Base-by-base conservation (phyloP, 2,888 invertebrate genomes). In the Ophonus ardosiacus region DNA sequence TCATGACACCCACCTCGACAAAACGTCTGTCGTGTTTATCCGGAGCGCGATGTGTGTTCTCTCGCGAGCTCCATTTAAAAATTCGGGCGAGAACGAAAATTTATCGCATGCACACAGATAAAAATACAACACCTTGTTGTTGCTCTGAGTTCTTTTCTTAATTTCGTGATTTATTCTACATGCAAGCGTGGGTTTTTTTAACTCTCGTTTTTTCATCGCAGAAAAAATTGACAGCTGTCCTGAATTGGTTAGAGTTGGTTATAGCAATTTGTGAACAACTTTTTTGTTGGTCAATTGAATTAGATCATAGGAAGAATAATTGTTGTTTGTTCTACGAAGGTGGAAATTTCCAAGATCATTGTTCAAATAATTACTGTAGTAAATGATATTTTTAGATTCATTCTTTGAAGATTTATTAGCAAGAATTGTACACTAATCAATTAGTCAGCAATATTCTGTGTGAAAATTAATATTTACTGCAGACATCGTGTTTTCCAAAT, bases 1-100 rank as follows among this genome's bases (percentile, higher is more conserved):
- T 82, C 82, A 82, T 24, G 56, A 82, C 82, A 82, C 82, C 82
- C 82, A 82, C 82, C 71, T 74, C 57, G 59, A 74, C 82, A 74
- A 82, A 74, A 82, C 59, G 74, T 61, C 61, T 80, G 80, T 80
- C 80, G 24, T 80, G 80, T 80, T 80, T 17, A 61, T 61, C 61
- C 24, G 61, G 61, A 18, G 31, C 61, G 24, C 56, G 57, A 31
- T 78, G 78, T 78, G 57, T 78, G 78, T 78, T 78, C 78, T 31
- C 57, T 56, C 57, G 17, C 56, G 1, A 7, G 76, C 56, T 76
- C 76, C 76, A 76, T 76, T 76, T 76, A 76, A 76, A 76, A 76
- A 76, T 76, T 76, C 51, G 13, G 43, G 13, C 74, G n/a, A 17
- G 43, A 76, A 7, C 76, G n/a, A 17, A 51, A 76, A 76, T 76